A percentile compares a stretch with the other conserved stretches of the same genome.
Evolutionary conservation across 1,140 invertebrate species (phyloP).

Genomic region (Euwallacea similis): DNA sequence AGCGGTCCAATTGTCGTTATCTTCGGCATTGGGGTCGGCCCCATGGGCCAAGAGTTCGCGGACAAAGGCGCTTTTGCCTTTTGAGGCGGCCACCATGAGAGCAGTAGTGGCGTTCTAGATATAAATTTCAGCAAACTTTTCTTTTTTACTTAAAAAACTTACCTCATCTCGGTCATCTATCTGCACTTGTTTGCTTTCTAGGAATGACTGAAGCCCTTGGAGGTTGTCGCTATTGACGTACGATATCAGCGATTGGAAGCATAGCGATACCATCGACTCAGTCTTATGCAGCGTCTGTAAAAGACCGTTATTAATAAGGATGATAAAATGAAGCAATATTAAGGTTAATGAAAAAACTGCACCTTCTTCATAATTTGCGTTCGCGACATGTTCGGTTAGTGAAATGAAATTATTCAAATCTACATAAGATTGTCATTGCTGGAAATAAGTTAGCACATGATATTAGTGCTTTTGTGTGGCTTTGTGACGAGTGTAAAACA

Average conservation of each 20-base stretch:
- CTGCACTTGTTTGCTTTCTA: conserved; percentile 77
- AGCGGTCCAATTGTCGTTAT: conserved; percentile 92
- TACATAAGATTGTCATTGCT: conserved; percentile 6
- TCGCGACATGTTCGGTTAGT: conserved; percentile 3
- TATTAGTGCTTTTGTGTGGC: not conserved
- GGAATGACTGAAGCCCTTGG: conserved; percentile 73
- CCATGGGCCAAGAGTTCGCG: conserved; percentile 80
- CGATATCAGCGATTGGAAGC: conserved; percentile 73
- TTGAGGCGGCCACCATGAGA: conserved; percentile 83
- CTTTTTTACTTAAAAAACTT: conserved; percentile 41
- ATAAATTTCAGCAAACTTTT: not conserved
- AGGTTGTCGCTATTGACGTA: conserved; percentile 82
- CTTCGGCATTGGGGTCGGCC: conserved; percentile 88
- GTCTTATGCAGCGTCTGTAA: conserved; percentile 63
- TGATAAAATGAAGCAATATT: too few species aligned
- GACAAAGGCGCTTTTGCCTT: conserved; percentile 80
- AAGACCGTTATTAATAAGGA: conserved; percentile 3
- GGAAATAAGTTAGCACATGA: conserved; percentile 11
- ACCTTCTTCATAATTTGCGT: conserved; percentile 15
- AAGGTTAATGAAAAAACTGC: not conserved
- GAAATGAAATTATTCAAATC: not conserved
- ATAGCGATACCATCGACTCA: conserved; percentile 87
- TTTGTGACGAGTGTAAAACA: conserved; percentile 12
- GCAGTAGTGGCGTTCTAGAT: conserved; percentile 85
- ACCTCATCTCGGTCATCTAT: conserved; percentile 92